phyloP scores from a whole-genome alignment of 2,113 vertebrate species.

The Meriones unguiculatus region DNA sequence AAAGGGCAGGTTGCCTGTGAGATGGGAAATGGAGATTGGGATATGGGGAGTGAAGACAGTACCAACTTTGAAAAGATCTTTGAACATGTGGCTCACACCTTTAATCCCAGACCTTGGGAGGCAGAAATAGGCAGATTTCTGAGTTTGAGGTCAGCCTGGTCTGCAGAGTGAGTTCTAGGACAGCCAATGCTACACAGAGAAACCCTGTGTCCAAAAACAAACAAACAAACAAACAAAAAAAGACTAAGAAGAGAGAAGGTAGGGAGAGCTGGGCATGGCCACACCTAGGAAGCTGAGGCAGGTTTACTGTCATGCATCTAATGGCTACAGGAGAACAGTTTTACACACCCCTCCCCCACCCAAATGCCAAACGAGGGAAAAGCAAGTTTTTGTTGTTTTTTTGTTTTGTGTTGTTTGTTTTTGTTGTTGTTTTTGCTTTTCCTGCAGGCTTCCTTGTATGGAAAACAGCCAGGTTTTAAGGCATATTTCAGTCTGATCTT shows the following conservation, averaged over 20 bases:
- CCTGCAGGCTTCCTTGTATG: not conserved
- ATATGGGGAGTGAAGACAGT: not conserved
- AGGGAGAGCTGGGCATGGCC: not conserved
- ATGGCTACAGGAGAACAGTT: not conserved
- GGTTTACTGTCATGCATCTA: not conserved
- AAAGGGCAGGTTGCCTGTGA: not conserved
- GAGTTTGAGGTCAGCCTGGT: not conserved
- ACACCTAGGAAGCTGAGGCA: not conserved
- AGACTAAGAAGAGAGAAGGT: not conserved
- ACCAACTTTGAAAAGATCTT: not conserved
- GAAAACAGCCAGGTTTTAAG: not conserved
- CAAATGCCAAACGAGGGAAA: not conserved
- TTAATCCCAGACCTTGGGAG: not conserved
- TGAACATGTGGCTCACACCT: not conserved
- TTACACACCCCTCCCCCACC: not conserved
- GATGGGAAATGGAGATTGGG: not conserved
- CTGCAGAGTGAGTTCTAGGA: not conserved
- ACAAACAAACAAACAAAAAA: not conserved
- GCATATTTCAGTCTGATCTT: not conserved
- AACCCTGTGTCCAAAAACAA: not conserved
- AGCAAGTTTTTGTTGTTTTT: too few relatives aligned
- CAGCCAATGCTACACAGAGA: not conserved
- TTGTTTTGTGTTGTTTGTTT: too few relatives aligned
- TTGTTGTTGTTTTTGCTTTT: not conserved
- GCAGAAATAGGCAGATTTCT: not conserved